Conservation (phyloP, 92 coral and sea anemone genomes). For the Phenganax marumi region DNA sequence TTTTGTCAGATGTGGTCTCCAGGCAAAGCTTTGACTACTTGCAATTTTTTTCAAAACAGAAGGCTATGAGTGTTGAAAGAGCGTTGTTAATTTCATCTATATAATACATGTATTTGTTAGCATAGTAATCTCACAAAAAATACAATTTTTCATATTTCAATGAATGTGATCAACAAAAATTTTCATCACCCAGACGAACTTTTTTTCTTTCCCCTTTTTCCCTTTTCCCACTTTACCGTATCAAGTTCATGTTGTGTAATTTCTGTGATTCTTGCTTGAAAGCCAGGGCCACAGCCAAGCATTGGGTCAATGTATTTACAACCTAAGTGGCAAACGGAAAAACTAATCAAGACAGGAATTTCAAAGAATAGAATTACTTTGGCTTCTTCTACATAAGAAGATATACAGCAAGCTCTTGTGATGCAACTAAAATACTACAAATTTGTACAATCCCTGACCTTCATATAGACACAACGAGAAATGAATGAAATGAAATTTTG, state of each 20-base stretch:
- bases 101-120: background rate
- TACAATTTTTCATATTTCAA: background rate
- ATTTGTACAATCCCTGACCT: too few relatives aligned
- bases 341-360: background rate
- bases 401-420: too few relatives aligned
- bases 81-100: background rate
- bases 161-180: background rate
- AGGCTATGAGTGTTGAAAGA: background rate
- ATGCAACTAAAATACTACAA: too few relatives aligned
- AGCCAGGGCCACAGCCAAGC: conserved; percentile 75
- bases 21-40: too few relatives aligned
- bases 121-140: background rate
- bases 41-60: too few relatives aligned
- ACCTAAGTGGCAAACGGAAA: conserved; percentile 40
- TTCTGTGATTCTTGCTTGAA: conserved; percentile 87
- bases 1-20: too few relatives aligned
- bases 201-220: conserved; percentile 77
- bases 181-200: conserved; percentile 51
- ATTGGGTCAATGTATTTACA: conserved; percentile 82
- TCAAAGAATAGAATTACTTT: too few relatives aligned
- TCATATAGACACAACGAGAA: too few relatives aligned
- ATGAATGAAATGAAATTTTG: too few relatives aligned
- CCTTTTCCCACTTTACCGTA: conserved; percentile 86
- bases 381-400: too few relatives aligned
- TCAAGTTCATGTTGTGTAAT: conserved; percentile 91